phyloP scores from a whole-genome alignment of 2,797 vertebrate genomes.

The Catharus ustulatus region DNA sequence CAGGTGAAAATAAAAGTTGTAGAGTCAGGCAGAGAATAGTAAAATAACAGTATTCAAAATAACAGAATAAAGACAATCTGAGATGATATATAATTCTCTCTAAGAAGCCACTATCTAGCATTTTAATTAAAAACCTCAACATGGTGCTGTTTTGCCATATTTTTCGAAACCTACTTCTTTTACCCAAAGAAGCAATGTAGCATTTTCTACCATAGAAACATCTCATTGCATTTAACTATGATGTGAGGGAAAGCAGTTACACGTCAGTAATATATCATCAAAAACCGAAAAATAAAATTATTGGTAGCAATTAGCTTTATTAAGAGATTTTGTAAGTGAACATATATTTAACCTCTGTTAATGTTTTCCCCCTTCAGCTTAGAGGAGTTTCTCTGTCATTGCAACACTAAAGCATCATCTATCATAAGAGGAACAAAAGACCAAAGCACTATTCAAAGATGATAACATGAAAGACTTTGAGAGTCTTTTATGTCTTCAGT shows the following conservation, averaged over 20 bases:
- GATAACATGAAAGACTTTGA: slow-evolving; percentile 46
- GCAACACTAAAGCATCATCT: slow-evolving; percentile 21
- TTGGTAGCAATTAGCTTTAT: not conserved
- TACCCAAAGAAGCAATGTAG: not conserved
- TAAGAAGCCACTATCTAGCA: not conserved
- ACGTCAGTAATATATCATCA: not conserved
- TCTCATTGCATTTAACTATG: not conserved
- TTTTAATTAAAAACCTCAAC: not conserved
- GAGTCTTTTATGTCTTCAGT: slow-evolving; percentile 31
- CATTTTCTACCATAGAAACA: not conserved
- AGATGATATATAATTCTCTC: not conserved
- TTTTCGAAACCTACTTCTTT: not conserved
- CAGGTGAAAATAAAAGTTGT: not conserved
- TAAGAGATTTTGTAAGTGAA: slow-evolving; percentile 5
- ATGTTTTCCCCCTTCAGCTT: not conserved
- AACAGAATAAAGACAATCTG: not conserved
- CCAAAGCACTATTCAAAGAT: slow-evolving; percentile 34
- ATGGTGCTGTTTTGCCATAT: not conserved
- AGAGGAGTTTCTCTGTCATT: slow-evolving; percentile 4
- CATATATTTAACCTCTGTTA: slow-evolving; percentile 10
- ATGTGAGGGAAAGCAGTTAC: not conserved
- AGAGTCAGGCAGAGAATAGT: not conserved
- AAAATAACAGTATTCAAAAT: not conserved
- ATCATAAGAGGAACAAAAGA: slow-evolving; percentile 47
- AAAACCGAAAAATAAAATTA: not conserved